Percentiles rank a stretch among this genome's conserved stretches.
Evolutionary conservation across 2,888 invertebrate species (phyloP).

Genomic region (Allophyes oxyacanthae): DNA sequence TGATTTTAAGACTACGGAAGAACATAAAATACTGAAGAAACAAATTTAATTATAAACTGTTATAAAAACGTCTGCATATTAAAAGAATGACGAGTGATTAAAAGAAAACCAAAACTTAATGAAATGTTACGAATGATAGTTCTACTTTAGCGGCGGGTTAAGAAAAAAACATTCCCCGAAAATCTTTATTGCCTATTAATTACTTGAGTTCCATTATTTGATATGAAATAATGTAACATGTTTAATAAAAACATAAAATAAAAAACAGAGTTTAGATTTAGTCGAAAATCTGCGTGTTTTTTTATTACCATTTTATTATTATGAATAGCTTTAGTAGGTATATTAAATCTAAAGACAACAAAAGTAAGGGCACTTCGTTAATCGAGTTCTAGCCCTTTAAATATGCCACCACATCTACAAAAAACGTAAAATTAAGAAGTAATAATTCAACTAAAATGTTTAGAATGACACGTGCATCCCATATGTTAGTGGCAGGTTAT

Average conservation of each 20-base stretch:
- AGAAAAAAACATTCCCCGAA: no score
- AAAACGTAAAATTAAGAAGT: constrained; percentile 6
- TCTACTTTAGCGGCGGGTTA: no score
- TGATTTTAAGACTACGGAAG: no score
- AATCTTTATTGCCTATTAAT: no score
- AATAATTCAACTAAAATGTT: constrained; percentile 33
- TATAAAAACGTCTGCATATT: constrained; percentile 18
- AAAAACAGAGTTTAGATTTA: no score
- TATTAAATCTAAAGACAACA: neutral
- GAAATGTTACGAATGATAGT: neutral
- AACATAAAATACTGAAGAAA: no score
- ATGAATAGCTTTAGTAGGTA: no score
- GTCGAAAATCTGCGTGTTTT: no score
- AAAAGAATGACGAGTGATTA: neutral
- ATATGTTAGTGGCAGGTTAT: constrained; percentile 44
- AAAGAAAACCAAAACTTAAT: constrained; percentile 8
- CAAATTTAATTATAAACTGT: constrained; percentile 2
- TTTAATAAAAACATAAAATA: no score
- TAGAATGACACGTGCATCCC: constrained; percentile 49
- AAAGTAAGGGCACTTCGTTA: neutral
- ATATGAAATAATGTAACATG: no score
- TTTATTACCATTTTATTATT: no score
- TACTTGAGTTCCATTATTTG: no score
- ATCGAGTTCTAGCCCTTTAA: neutral
- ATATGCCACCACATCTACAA: neutral